A percentile compares a stretch with the other conserved stretches of the same genome.
Evolutionary conservation across 1,140 invertebrate genomes (phyloP).

Genomic region (Drosophila simulans): DNA sequence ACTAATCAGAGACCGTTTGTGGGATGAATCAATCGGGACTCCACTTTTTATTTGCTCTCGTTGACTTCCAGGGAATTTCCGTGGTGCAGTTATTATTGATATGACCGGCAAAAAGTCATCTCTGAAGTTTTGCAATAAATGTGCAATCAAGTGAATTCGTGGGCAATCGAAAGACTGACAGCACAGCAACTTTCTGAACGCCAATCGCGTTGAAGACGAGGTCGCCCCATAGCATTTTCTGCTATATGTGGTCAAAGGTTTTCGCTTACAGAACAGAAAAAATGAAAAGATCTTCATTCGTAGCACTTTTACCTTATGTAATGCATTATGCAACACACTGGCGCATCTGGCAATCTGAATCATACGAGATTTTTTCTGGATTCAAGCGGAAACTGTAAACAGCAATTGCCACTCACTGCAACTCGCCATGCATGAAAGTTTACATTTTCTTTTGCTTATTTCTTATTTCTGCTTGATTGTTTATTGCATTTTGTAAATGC

Average conservation of each 20-base stretch:
- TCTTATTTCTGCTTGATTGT: background rate
- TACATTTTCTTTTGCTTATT: background rate
- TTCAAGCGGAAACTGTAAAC: constrained; percentile 33
- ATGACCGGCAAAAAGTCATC: constrained; percentile 18
- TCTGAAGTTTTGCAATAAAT: constrained; percentile 40
- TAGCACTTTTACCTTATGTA: constrained; percentile 24
- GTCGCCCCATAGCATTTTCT: constrained; percentile 16
- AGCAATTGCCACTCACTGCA: constrained; percentile 13
- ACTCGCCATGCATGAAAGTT: background rate
- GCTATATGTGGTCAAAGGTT: constrained; percentile 14
- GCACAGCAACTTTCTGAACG: constrained; percentile 7
- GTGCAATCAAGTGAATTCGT: constrained; percentile 19
- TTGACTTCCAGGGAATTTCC: background rate
- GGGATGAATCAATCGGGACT: constrained; percentile 10
- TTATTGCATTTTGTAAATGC: background rate
- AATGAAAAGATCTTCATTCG: background rate
- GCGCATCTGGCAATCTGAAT: constrained; percentile 28
- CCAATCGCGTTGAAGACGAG: constrained; percentile 7
- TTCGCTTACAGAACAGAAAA: constrained; percentile 6
- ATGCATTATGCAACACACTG: constrained; percentile 27
- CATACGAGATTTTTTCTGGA: constrained; percentile 38
- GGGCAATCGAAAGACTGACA: background rate
- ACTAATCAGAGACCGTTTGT: background rate
- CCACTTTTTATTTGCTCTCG: constrained; percentile 8
- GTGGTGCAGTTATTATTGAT: constrained; percentile 20